Evolutionary conservation across 2,113 vertebrate genomes (phyloP), one percentile per base, ranked within the genome.

Genomic region (Chascanopsetta lugubris): DNA sequence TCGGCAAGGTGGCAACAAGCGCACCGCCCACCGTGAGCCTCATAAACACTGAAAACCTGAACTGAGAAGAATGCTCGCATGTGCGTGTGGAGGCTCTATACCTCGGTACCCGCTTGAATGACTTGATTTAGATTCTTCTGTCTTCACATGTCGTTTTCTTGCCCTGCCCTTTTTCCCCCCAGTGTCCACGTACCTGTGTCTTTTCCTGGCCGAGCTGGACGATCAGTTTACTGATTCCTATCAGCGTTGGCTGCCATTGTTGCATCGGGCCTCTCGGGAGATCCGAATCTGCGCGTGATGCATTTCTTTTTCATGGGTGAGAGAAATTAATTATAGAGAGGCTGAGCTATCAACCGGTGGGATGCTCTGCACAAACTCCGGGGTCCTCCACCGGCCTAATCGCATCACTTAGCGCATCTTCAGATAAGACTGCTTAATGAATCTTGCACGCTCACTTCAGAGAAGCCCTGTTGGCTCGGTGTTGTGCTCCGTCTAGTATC

Each of bases 291-390:
- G 54, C 66, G 75, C 78, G 65, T 69, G 67, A 66, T 60, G 22
- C 45, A 30, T 4, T 42, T 65, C 24, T 71, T 53, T 71, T 61
- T 62, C 20, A 1, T 34, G 60, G 26, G 47, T n/a, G n/a, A 74
- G 51, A 64, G 67, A 82, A 85, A 87, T 82, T 70, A 83, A 87
- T 90, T 85, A 82, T 85, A 66, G 85, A 86, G 77, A 79, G 76
- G 86, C 81, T 86, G 83, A 84, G 72, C 69, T 72, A 67, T 69
- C 58, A 79, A 75, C 65, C 80, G 79, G 61, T 73, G 80, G 76
- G 73, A 76, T 49, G 21, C 71, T 71, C 71, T 36, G 47, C 36
- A 66, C 26, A 67, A 79, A 76, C 75, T 72, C 79, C 7, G 17
- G 60, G 79, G 75, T 80, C 69, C 81, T 86, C 79, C 45, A 79